Base-by-base conservation (phyloP, 2,888 invertebrate genomes). In the Cosmia trapezina region DNA sequence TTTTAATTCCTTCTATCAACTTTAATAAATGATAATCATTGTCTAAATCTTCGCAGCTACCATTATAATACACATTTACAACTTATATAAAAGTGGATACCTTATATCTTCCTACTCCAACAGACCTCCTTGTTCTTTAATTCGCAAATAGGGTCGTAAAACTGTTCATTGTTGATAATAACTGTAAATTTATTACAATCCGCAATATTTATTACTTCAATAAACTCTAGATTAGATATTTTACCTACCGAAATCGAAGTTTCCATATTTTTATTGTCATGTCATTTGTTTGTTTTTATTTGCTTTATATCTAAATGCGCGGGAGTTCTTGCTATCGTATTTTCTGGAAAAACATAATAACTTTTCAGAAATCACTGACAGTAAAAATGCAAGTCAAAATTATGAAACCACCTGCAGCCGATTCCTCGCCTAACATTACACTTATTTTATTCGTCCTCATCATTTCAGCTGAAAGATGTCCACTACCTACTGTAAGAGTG, bases 151-250 rank as follows among this genome's bases (percentile, higher is more conserved):
- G 0, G 12, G 2, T 43, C 49, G 41, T 79, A 79, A 70, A 70
- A 62, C 57, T 66, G 54, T 82, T 56, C 6, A 66, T 66, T 37
- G 53, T 53, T 47, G 28, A 11, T 41, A 53, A 54, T 54, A 28
- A 54, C 43, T 28, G 3, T 65, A 14, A 33, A 67, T 57, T 76
- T 77, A 77, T 61, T 9, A 59, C 28, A 0, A 49, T 56, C 9
- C 2, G 19, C 22, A 22, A 5, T n/a, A 53, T 77, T 75, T 77
- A 77, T 54, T 49, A 47, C 28, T 54, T 54, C 11, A 57, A 41
- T 70, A 57, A 22, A 33, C 12, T 37, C 7, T 17, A 66, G 82
- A 78, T 81, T 60, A 78, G 82, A 76, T 81, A 43, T 41, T 43
- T 37, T 33, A 14, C 1, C 22, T 80, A 43, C 7, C 8, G 2